phyloP scores from a whole-genome alignment of 2,113 vertebrate species.

The Caretta caretta region DNA sequence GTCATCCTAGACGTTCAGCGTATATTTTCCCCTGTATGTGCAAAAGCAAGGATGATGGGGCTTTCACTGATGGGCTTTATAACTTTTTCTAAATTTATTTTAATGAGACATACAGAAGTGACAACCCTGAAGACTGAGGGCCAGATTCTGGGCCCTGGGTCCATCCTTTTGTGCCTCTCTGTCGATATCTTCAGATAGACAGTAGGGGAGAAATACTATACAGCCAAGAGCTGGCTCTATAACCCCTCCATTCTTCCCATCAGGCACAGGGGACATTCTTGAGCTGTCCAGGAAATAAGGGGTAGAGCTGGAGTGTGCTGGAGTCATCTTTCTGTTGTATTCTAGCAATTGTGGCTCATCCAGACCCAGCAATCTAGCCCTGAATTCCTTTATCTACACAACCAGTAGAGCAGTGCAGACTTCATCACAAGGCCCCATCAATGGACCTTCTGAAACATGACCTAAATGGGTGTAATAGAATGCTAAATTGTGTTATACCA shows the following conservation, averaged over 20 bases:
- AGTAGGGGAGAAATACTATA: not conserved
- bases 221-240: not conserved
- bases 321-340: fast-evolving
- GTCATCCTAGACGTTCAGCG: no score
- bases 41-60: not conserved
- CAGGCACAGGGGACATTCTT: not conserved
- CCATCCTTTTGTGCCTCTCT: not conserved
- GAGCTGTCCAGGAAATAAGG: not conserved
- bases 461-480: not conserved
- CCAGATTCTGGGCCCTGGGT: not conserved
- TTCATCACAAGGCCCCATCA: not conserved
- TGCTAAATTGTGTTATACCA: not conserved
- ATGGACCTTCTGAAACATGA: not conserved
- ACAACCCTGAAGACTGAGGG: not conserved
- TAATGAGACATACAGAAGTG: not conserved
- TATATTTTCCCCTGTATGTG: not conserved
- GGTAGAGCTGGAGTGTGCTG: not conserved
- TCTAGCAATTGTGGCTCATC: not conserved
- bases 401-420: not conserved
- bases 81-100: not conserved
- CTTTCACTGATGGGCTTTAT: not conserved
- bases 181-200: not conserved
- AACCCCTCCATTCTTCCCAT: not conserved
- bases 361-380: not conserved
- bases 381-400: not conserved